Conservation (phyloP, 2,797 vertebrate species). For the Acipenser transmontanus region DNA sequence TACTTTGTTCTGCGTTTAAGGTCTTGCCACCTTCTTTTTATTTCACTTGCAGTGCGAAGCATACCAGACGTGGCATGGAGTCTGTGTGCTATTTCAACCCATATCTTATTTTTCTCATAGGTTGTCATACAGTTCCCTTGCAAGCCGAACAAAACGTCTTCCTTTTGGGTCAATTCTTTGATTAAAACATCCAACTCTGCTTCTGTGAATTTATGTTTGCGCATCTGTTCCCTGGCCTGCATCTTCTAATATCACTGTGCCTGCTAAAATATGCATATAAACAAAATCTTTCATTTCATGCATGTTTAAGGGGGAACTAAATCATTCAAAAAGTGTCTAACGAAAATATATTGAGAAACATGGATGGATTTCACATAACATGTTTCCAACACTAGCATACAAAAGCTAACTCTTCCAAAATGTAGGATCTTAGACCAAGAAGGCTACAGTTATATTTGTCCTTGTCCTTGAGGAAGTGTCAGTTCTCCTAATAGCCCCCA, state of each 20-base stretch:
- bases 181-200: constrained; percentile 1
- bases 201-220: constrained; percentile 9
- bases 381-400: no score
- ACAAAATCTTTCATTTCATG: not conserved
- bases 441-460: no score
- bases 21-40: constrained; percentile 10
- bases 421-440: no score
- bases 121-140: constrained; percentile 5
- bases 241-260: not conserved
- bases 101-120: constrained; percentile 6
- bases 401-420: no score
- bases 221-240: constrained; percentile 1
- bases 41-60: not conserved
- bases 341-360: not conserved
- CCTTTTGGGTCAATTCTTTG: not conserved
- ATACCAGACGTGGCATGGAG: not conserved
- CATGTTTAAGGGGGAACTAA: no score
- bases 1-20: constrained; percentile 1
- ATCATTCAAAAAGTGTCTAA: no score
- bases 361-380: not conserved
- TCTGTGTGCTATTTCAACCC: constrained; percentile 7
- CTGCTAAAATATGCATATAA: not conserved
- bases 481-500: no score
- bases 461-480: no score
- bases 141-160: constrained; percentile 6